A percentile compares a stretch with the other conserved stretches of the same genome.
phyloP scores from a whole-genome alignment of 2,113 vertebrate genomes.

The Lipotes vexillifer region DNA sequence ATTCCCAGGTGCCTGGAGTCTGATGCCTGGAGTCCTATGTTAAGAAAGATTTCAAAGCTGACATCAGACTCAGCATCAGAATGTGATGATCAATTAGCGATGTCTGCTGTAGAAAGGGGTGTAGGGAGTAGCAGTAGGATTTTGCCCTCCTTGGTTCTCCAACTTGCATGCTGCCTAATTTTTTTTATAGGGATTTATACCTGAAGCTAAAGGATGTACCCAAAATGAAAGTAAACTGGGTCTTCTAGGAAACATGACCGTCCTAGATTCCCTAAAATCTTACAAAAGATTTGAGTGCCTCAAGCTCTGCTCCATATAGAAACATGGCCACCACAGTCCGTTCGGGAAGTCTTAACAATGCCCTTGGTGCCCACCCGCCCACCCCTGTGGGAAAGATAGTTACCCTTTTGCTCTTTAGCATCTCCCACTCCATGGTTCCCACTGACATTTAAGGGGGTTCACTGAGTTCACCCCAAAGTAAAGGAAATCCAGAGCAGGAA shows the following conservation, averaged over 20 bases:
- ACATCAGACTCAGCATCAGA: not conserved
- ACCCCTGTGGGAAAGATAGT: too few relatives aligned
- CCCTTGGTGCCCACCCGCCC: not conserved
- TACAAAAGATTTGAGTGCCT: not conserved
- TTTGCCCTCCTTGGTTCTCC: not conserved
- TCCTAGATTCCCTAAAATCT: not conserved
- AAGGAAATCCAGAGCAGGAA: not conserved
- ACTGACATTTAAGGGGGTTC: not conserved
- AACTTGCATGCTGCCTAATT: not conserved
- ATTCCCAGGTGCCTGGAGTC: not conserved
- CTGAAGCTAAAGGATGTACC: not conserved
- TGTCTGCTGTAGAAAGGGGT: not conserved
- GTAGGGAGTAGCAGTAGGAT: rapidly evolving
- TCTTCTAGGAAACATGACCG: not conserved
- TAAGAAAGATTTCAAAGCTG: not conserved
- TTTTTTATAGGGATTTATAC: not conserved
- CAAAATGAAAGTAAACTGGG: not conserved
- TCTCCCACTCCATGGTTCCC: not conserved
- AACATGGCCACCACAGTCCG: not conserved
- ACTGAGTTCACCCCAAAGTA: not conserved
- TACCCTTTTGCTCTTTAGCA: not conserved
- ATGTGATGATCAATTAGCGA: not conserved
- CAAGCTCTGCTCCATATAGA: not conserved
- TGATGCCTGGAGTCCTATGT: not conserved
- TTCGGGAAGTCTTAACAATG: not conserved